Base-by-base conservation (phyloP, 1,140 invertebrate genomes). In the Brachionus sp. region DNA sequence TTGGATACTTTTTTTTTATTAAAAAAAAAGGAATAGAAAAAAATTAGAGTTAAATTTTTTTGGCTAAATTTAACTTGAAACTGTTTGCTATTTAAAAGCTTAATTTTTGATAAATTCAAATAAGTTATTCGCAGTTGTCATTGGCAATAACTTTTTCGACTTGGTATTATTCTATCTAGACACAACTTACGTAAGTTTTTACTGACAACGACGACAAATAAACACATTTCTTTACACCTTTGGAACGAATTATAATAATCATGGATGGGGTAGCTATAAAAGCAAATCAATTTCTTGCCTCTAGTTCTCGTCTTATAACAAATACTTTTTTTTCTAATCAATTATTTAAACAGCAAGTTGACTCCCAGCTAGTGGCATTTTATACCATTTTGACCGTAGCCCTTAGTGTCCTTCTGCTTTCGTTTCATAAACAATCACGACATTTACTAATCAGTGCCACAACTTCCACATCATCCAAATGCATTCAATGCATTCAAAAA, bases 281-380 rank as follows among this genome's bases (percentile, higher is more conserved):
- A 75, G 39, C 70, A 75, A 75, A 33, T 46, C 39, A 75, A 46
- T 19, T 75, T 9, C 12, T 46, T 12, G 25, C 70, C 19, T 46
- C 70, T 29, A 75, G 70, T 75, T 75, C 39, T 75, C 68, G 68
- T 75, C 42, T 46, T 0, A 46, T 75, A 9, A 44, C 70, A 12
- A 44, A 75, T 7, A 75, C 37, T 39, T 23, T 73, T 35, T 73
- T 42, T 73, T 73, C 68, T 12, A 42, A 75, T 12, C 70, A 75
- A 50, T 39, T 46, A 19, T 39, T 70, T 70, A 75, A 75, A 23
- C 70, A 75, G 13, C 77, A 80, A 80, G 19, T 80, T 12, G 77
- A 80, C 33, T 80, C 77, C 9, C 77, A 66, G 37, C n/a, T 80
- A 19, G 62, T 80, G 16, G 77, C 77, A 62, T 80, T 80, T 35